Base-by-base conservation (phyloP, 1,140 invertebrate genomes). In the Panulirus ornatus region DNA sequence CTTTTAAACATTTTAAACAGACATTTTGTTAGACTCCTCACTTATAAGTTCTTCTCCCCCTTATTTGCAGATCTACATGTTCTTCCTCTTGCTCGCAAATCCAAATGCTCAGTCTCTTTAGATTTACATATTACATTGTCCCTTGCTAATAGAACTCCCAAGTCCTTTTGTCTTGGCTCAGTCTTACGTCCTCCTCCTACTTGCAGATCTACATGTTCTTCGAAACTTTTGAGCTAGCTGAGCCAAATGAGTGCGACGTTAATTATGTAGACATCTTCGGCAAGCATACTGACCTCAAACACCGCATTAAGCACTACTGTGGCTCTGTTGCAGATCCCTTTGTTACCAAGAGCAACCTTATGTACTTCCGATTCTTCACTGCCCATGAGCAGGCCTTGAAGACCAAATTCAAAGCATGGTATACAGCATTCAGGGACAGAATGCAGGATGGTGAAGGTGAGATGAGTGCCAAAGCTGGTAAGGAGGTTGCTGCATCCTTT, bases 211-310 rank as follows among this genome's bases (percentile, higher is more conserved):
- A 96, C 92, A 93, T 97, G 73, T 95, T 95, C 71, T 97, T 97
- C 93, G 93, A 95, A 42, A 92, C 94, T 47, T 97, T 97, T 93
- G 94, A 94, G 54, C 94, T 97, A 91, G 95, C 95, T 63, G 96
- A 95, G 92, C 97, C 97, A 1, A 97, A 98, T 93, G 96, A 97
- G 92, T 98, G 97, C 92, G 96, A 97, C n/a, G 95, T 94, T 19
- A 97, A 97, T 94, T 97, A 96, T 93, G 94, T 97, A 63, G 96
- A 97, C 93, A 95, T 98, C 71, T 97, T 97, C 93, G 95, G 95
- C 8, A 95, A 95, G 84, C 94, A 94, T 83, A 96, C 96, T 38
- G 95, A 96, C 91, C 94, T 96, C 91, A 94, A 95, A 66, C 94
- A 95, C 63, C 92, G 95, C 85, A 91, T 96, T 19, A 96, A 95